Conservation (phyloP, 2,797 vertebrate species). For the Rhodeus uyekii region DNA sequence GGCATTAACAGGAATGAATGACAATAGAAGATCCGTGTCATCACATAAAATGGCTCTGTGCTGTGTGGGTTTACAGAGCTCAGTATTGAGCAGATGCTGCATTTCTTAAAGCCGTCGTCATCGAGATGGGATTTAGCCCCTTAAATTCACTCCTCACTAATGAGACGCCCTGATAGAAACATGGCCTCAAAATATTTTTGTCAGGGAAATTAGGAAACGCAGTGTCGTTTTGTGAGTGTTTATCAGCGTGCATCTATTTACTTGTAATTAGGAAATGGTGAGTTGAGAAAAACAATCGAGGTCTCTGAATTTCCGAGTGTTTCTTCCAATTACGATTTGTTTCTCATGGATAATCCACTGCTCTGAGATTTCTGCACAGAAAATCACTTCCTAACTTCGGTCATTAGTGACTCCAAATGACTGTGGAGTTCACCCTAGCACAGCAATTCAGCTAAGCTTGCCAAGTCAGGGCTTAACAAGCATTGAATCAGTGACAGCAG, state of each 20-base stretch:
- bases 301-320: neutral
- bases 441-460: slow-evolving; percentile 33
- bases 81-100: slow-evolving; percentile 16
- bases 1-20: slow-evolving; percentile 53
- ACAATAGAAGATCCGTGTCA: slow-evolving; percentile 51
- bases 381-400: slow-evolving; percentile 38
- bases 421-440: slow-evolving; percentile 34
- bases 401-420: slow-evolving; percentile 56
- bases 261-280: slow-evolving; percentile 19
- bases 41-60: slow-evolving; percentile 28
- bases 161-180: slow-evolving; percentile 38
- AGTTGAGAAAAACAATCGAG: neutral
- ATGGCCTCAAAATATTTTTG: slow-evolving; percentile 20
- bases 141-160: slow-evolving; percentile 1
- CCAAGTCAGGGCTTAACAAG: slow-evolving; percentile 40
- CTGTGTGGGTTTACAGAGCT: slow-evolving; percentile 39
- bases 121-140: neutral
- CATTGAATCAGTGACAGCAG: slow-evolving; percentile 41
- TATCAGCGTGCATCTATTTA: neutral
- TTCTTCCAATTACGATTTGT: slow-evolving; percentile 26
- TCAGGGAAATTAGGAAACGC: slow-evolving; percentile 3
- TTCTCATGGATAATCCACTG: slow-evolving; percentile 21
- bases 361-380: slow-evolving; percentile 26
- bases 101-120: slow-evolving; percentile 28
- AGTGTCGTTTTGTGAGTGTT: neutral